Conservation (phyloP, 37 sponge, comb jelly and placozoan genomes). For the Haliclona indistincta region DNA sequence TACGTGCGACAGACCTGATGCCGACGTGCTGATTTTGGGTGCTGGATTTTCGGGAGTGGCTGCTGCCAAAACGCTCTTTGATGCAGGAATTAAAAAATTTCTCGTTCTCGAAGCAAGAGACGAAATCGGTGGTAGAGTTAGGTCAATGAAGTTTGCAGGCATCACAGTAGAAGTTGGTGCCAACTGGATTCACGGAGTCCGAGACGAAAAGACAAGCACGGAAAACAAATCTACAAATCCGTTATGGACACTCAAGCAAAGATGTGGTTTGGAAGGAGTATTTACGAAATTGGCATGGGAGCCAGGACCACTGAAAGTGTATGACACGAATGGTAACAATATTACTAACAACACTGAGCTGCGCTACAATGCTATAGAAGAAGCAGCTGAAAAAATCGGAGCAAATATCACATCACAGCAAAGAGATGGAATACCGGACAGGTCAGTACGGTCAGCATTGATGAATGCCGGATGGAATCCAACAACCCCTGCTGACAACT, state of each 20-base stretch:
- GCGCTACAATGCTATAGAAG: not conserved
- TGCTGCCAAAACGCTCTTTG: constrained; percentile 31
- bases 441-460: constrained; percentile 18
- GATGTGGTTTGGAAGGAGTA: constrained; percentile 7
- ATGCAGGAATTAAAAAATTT: constrained; percentile 10
- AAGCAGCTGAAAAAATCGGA: not conserved
- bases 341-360: not conserved
- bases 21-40: constrained; percentile 35
- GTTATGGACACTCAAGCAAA: not conserved
- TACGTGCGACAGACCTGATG: constrained; percentile 11
- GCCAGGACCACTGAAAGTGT: not conserved
- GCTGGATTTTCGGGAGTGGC: constrained; percentile 30
- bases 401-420: not conserved
- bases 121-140: constrained; percentile 34
- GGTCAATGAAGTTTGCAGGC: constrained; percentile 8
- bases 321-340: not conserved
- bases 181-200: constrained; percentile 49
- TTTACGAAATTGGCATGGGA: not conserved
- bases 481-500: not conserved
- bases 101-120: too few species aligned
- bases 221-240: not conserved
- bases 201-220: too few species aligned
- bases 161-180: constrained; percentile 42
- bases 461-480: constrained; percentile 3
- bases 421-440: constrained; percentile 14